Percentiles rank a stretch among this genome's conserved stretches.
Conservation (phyloP, 2,888 invertebrate species). For the Monochamus alternatus region DNA sequence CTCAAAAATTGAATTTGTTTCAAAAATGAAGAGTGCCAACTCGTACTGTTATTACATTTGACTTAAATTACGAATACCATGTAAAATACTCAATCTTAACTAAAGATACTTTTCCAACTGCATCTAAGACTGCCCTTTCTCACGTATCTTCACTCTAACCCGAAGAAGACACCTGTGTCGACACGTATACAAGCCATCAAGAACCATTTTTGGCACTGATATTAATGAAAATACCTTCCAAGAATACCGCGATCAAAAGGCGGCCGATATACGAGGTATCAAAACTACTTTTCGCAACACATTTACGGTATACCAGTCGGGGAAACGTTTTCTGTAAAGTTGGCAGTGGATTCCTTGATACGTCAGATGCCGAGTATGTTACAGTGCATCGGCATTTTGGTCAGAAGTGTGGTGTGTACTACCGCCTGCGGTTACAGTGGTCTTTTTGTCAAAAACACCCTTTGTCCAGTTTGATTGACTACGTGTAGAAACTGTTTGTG, state of each 20-base stretch:
- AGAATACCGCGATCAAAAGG: not conserved
- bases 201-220: not conserved
- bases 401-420: slow-evolving; percentile 37
- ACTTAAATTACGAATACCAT: too few relatives aligned
- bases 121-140: too few relatives aligned
- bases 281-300: slow-evolving; percentile 46
- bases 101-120: too few relatives aligned
- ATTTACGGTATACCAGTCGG: slow-evolving; percentile 50
- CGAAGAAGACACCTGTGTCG: too few relatives aligned
- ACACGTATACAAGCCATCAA: not conserved
- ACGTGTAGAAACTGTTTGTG: not conserved
- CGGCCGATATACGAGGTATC: slow-evolving; percentile 16
- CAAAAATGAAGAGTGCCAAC: too few relatives aligned
- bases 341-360: slow-evolving; percentile 59
- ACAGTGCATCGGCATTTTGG: slow-evolving; percentile 56
- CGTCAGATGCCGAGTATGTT: slow-evolving; percentile 55
- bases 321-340: slow-evolving; percentile 49
- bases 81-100: too few relatives aligned
- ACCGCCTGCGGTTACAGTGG: slow-evolving; percentile 9
- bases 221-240: not conserved
- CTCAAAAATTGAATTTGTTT: too few relatives aligned
- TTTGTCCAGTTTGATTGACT: not conserved
- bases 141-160: too few relatives aligned
- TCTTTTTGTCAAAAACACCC: slow-evolving; percentile 3
- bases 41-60: too few relatives aligned